A percentile compares a stretch with the other conserved stretches of the same genome.
Evolutionary conservation across 2,113 vertebrate species (phyloP).

Genomic region (Mustelus asterias): DNA sequence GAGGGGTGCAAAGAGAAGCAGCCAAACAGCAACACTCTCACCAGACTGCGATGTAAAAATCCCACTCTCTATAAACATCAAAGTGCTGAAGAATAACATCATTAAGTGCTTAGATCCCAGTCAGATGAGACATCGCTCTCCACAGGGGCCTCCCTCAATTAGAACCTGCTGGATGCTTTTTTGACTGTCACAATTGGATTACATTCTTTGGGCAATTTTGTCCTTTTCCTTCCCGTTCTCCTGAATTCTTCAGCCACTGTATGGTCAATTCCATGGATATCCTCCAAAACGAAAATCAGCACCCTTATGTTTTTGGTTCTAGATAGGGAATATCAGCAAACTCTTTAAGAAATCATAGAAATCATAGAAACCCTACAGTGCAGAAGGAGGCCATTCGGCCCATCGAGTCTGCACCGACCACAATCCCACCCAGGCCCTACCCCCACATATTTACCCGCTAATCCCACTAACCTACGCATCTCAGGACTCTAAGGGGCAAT

Average conservation of each 20-base stretch:
- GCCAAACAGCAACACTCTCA: constrained; percentile 14
- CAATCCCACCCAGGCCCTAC: no score
- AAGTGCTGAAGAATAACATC: constrained; percentile 22
- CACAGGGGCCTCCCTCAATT: constrained; percentile 22
- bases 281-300: neutral
- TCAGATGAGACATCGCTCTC: constrained; percentile 29
- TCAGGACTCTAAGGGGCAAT: no score
- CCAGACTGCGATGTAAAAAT: constrained; percentile 32
- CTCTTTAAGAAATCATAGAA: no score
- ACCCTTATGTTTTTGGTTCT: neutral
- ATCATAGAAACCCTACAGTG: no score
- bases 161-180: neutral
- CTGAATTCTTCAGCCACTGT: neutral
- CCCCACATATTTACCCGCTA: no score
- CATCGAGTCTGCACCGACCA: no score
- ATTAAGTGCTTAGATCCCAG: constrained; percentile 26
- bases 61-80: constrained; percentile 31
- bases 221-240: neutral
- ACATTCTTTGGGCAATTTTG: neutral
- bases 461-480: no score
- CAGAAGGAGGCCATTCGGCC: no score
- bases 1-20: neutral
- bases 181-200: neutral
- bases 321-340: neutral
- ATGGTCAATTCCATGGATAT: neutral